phyloP scores from a whole-genome alignment of 2,797 vertebrate genomes.

The Semotilus atromaculatus region DNA sequence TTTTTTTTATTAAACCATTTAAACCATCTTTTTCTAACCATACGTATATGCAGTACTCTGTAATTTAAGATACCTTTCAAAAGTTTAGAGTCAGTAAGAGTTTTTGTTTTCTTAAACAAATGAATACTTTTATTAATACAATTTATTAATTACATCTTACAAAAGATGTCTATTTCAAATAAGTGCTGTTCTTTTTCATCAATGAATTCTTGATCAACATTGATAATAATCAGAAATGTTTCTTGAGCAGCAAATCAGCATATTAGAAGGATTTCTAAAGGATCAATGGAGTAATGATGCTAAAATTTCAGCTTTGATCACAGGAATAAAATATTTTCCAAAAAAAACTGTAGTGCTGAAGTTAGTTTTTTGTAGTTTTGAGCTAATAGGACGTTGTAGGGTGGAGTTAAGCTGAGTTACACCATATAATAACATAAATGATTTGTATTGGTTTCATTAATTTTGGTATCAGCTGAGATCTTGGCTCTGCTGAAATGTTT shows the following conservation, averaged over 20 bases:
- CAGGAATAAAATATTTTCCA: too few species aligned
- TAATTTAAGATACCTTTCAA: background rate
- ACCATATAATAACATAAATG: background rate
- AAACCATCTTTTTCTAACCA: background rate
- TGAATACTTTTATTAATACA: background rate
- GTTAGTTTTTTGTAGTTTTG: background rate
- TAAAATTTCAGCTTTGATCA: background rate
- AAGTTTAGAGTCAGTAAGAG: background rate
- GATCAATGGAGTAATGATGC: background rate
- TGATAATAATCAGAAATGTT: background rate
- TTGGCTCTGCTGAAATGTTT: background rate
- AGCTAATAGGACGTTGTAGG: background rate
- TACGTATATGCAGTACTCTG: background rate
- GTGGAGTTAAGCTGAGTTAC: background rate
- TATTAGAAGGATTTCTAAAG: background rate
- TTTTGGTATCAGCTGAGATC: background rate
- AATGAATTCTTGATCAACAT: background rate
- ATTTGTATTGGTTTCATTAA: background rate
- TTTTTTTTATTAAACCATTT: background rate
- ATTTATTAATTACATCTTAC: too few species aligned
- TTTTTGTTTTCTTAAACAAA: background rate
- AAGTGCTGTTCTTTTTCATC: background rate
- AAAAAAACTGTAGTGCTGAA: too few species aligned
- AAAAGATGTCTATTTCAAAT: background rate
- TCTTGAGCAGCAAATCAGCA: background rate